Percentiles rank a stretch among this genome's conserved stretches.
These are phyloP conservation scores for Columba guinea DNA, from an alignment of 2,797 vertebrate species.

Conservation along the genomic window DNA sequence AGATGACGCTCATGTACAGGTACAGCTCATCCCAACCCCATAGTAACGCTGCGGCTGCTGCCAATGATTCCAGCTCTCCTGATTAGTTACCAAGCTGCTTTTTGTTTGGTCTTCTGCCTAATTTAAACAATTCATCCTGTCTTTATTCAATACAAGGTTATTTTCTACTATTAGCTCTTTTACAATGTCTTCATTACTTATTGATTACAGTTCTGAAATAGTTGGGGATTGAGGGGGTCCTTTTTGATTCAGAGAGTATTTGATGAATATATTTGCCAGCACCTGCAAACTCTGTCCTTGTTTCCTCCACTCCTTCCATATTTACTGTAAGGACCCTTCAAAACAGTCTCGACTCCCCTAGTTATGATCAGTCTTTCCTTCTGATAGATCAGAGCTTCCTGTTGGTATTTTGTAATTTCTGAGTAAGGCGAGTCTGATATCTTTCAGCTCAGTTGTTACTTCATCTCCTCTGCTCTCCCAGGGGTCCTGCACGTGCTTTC, in stretches of 20 bases:
- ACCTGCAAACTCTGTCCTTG: background rate
- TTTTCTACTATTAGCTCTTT: background rate
- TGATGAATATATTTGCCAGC: background rate
- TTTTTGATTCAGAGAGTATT: background rate
- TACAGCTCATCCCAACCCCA: background rate
- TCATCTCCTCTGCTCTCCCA: conserved; percentile 32
- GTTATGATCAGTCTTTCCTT: background rate
- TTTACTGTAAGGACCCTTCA: background rate
- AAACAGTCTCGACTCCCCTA: background rate
- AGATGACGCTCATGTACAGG: rapidly evolving
- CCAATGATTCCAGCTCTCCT: background rate
- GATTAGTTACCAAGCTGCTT: background rate
- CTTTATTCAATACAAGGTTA: background rate
- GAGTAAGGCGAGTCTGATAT: background rate
- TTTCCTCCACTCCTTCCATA: background rate
- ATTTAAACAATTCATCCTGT: background rate
- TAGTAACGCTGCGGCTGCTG: background rate
- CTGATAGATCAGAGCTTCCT: background rate
- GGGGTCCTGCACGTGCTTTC: background rate
- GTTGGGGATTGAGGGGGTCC: background rate
- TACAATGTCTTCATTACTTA: background rate
- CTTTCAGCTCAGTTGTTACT: conserved; percentile 13
- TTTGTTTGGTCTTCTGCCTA: background rate
- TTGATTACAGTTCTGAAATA: background rate
- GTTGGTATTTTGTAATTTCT: background rate